Evolutionary conservation across 2,113 vertebrate species (phyloP), one percentile per base, ranked within the genome.

Genomic region (Syrmaticus mikado): DNA sequence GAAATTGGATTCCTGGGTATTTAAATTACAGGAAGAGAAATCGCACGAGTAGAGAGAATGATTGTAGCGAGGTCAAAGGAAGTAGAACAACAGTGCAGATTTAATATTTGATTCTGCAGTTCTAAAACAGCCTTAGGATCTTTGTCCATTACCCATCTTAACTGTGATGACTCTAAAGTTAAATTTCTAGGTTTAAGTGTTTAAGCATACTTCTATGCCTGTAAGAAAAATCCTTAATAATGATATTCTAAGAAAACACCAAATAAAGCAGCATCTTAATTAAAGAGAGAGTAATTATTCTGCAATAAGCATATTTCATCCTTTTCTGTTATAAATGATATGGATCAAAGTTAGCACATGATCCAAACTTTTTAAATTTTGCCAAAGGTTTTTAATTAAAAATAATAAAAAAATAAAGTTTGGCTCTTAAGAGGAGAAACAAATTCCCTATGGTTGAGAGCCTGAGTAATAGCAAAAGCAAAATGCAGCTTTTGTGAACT

Each of bases 21-120:
- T 86, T 95, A 85, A 90, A 55, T 86, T 78, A 36, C 40, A 67
- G 58, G 73, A 92, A 87, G 70, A 90, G 18, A 71, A 94, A 45
- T 17, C 1, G 1, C 8, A 3, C 71, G 45, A 36, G 87, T 36
- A 80, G 68, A 77, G 34, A 13, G 70, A 81, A 72, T 62, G 34
- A 61, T 45, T 25, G 13, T 70, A 61, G 58, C 36, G 71, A 70
- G 48, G 61, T 88, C 64, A 60, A 78, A 83, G 73, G 22, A 70
- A 67, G 28, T 58, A 53, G 25, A 38, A 32, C 57, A 64, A 40
- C 78, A 88, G 24, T 55, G 6, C 28, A 55, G 62, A 79, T 13
- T 53, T 77, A 66, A 6, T 75, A 43, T 72, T 81, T 84, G 82
- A 52, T 93, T 88, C 70, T 84, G 58, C 20, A 78, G 28, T 65